These are phyloP conservation scores for Corythoichthys haematopterus DNA, from an alignment of 2,113 vertebrate genomes.

Conservation along the genomic window DNA sequence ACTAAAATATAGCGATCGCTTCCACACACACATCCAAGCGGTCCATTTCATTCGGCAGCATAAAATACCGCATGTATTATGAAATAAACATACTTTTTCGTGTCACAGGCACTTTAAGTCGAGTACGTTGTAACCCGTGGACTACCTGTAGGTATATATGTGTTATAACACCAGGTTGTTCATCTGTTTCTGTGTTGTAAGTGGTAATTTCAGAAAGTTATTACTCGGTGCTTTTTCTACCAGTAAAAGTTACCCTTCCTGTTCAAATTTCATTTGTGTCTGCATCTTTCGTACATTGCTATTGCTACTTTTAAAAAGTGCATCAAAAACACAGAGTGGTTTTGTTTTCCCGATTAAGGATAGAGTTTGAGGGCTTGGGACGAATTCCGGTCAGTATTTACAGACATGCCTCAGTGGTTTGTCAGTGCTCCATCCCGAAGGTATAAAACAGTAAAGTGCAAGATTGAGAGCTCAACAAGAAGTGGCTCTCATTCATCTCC, in stretches of 20 bases:
- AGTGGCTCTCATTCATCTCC: slow-evolving; percentile 4
- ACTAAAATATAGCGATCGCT: no score
- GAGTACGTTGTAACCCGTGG: no score
- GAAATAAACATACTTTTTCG: no score
- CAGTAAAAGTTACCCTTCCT: not conserved
- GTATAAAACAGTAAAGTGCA: slow-evolving; percentile 9
- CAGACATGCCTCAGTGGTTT: not conserved
- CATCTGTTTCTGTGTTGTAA: no score
- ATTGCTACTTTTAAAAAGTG: not conserved
- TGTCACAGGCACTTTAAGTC: no score
- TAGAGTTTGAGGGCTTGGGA: slow-evolving; percentile 3
- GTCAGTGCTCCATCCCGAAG: slow-evolving; percentile 22
- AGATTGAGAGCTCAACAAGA: slow-evolving; percentile 14
- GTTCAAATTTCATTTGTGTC: not conserved
- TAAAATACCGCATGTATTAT: no score
- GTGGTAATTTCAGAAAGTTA: no score
- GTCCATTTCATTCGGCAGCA: no score
- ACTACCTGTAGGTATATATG: no score
- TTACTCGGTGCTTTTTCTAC: not conserved
- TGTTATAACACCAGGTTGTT: no score
- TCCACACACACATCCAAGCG: no score
- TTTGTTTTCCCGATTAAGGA: not conserved
- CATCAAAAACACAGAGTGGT: not conserved
- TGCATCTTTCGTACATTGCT: not conserved
- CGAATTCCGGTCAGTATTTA: not conserved